Percentiles rank a stretch among this genome's conserved stretches.
These are phyloP conservation scores for Rhizomys pruinosus DNA, from an alignment of 2,113 vertebrate species.

Conservation along the genomic window DNA sequence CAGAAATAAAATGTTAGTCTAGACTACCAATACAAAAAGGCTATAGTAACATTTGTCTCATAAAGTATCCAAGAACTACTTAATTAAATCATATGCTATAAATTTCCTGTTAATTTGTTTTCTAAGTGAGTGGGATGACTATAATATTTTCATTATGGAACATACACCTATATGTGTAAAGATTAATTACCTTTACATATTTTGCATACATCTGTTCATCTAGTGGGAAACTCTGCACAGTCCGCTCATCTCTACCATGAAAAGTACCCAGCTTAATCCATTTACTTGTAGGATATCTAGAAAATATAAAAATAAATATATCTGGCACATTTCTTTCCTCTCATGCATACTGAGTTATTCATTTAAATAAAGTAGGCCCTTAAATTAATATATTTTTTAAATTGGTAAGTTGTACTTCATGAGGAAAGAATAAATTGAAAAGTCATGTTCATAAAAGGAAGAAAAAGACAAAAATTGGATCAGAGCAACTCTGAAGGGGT, in stretches of 20 bases:
- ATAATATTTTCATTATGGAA: constrained; percentile 14
- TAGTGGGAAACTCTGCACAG: constrained; percentile 98
- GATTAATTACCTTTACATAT: constrained; percentile 97
- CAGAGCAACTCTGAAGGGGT: not conserved
- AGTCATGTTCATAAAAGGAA: constrained; percentile 19
- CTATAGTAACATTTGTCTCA: not conserved
- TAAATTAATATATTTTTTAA: constrained; percentile 35
- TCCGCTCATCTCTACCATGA: constrained; percentile 97
- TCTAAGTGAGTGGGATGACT: not conserved
- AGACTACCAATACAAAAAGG: not conserved
- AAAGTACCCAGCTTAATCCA: constrained; percentile 99
- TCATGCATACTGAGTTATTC: not conserved
- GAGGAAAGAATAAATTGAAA: not conserved
- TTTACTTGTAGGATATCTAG: constrained; percentile 98
- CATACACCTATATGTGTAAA: not conserved
- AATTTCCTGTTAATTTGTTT: constrained; percentile 1
- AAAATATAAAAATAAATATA: constrained; percentile 68
- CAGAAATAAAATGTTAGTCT: constrained; percentile 26
- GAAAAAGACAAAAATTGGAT: not conserved
- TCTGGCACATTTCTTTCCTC: not conserved
- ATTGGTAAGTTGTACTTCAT: not conserved
- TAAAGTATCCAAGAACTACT: constrained; percentile 49
- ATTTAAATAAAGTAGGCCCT: constrained; percentile 14
- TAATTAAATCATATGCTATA: not conserved
- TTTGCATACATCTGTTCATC: constrained; percentile 99